phyloP scores from a whole-genome alignment of 30 jellyfish, hydroid and myxozoan genomes.

The Rhopilema esculentum region DNA sequence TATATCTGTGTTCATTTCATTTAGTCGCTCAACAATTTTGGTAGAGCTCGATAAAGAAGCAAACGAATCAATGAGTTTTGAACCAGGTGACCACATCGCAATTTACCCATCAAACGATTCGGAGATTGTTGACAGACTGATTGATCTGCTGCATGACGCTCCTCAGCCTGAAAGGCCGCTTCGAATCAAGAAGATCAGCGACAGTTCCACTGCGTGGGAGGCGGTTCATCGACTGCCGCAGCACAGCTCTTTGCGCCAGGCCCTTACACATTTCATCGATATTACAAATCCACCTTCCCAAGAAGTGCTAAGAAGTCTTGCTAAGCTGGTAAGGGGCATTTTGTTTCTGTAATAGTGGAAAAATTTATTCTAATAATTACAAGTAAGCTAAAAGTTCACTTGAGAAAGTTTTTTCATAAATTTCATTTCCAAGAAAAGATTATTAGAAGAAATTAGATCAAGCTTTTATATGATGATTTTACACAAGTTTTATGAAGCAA shows the following conservation, averaged over 20 bases:
- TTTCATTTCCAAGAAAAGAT: no score
- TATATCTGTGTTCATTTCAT: no score
- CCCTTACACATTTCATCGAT: constrained; percentile 71
- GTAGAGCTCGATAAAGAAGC: constrained; percentile 30
- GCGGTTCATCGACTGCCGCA: constrained; percentile 67
- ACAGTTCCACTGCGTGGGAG: constrained; percentile 32
- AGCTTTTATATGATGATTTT: no score
- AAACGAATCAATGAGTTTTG: constrained; percentile 26
- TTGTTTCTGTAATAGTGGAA: no score
- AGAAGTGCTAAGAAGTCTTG: constrained; percentile 52
- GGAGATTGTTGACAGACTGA: constrained; percentile 54
- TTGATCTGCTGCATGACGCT: constrained; percentile 25
- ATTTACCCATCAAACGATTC: constrained; percentile 58
- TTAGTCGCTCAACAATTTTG: constrained; percentile 76
- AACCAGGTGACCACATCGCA: constrained; percentile 75
- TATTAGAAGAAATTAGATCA: no score
- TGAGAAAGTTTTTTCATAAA: no score
- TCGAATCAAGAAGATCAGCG: constrained; percentile 6
- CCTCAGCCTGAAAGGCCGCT: constrained; percentile 52
- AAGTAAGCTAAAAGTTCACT: no score
- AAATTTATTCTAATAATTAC: no score
- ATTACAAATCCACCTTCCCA: constrained; percentile 89
- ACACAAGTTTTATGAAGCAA: no score
- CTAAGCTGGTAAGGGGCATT: constrained; percentile 55
- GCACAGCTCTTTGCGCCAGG: constrained; percentile 63